Evolutionary conservation across 2,888 invertebrate species (phyloP), one percentile per base, ranked within the genome.

Genomic region (Xanthorhoe designata): DNA sequence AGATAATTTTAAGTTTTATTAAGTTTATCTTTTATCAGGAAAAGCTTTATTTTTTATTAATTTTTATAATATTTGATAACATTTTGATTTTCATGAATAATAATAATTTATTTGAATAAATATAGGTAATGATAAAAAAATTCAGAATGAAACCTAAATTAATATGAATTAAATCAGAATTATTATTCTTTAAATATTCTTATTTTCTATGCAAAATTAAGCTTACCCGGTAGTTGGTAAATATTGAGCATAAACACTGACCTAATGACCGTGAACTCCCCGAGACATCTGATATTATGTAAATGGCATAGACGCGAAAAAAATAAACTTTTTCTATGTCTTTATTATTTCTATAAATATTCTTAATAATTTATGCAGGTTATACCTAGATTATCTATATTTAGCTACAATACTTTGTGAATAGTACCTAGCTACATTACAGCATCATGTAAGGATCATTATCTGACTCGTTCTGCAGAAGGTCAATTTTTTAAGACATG

Each of bases 201-300:
- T 45, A 45, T 45, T 4, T 17, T 47, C 15, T 15, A 24, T 24
- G 42, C 42, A 42, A 42, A 42, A 42, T 42, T 45, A 45, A 2
- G 9, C 35, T 35, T 8, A 15, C 45, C 45, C 45, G n/a, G 45
- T 45, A 15, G 45, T 45, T 45, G 15, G 45, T 10, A 47, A 47
- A 47, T 8, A 47, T 8, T 47, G 7, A 47, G 15, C 17, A 17
- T 47, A 47, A 17, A 17, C 15, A 47, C 15, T 15, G 47, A 47
- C 15, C 47, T 47, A 47, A 8, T 47, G 17, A 47, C 17, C 47
- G 47, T 47, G 47, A 47, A 47, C 17, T 17, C 47, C 0, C 6
- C 17, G 17, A 47, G 47, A 47, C 47, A 47, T 47, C 17, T 47
- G 17, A 47, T 47, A 17, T 17, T 47, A 47, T 17, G 47, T 47